phyloP scores from a whole-genome alignment of 2,888 invertebrate species.

The Diplolepis rosae region DNA sequence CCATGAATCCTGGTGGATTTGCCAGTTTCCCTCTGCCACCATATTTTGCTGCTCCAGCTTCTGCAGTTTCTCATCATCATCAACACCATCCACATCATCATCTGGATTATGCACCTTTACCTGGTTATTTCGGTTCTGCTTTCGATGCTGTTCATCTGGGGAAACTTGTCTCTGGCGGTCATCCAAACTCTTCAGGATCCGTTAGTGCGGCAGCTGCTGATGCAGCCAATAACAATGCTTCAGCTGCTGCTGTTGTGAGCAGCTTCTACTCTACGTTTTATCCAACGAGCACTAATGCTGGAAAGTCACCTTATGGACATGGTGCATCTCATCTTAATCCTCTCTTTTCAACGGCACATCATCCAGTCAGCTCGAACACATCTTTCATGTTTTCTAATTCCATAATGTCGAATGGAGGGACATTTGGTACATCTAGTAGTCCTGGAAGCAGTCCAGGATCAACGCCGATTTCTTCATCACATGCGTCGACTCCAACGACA shows the following conservation, averaged over 20 bases:
- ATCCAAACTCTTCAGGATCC: conserved; percentile 73
- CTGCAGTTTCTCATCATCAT: conserved; percentile 73
- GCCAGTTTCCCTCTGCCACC: conserved; percentile 79
- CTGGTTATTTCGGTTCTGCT: conserved; percentile 85
- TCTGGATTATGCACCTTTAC: conserved; percentile 80
- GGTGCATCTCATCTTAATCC: conserved; percentile 50
- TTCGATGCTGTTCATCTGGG: conserved; percentile 81
- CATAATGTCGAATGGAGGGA: conserved; percentile 41
- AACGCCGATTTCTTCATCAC: conserved; percentile 58
- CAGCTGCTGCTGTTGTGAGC: conserved; percentile 78
- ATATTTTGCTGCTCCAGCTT: conserved; percentile 79
- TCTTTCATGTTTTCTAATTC: conserved; percentile 72
- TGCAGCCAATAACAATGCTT: conserved; percentile 74
- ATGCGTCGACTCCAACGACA: conserved; percentile 72
- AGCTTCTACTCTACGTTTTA: conserved; percentile 83
- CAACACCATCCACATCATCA: conserved; percentile 67
- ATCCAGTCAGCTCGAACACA: conserved; percentile 75
- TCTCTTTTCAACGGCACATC: conserved; percentile 50
- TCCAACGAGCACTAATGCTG: conserved; percentile 75
- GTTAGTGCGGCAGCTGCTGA: conserved; percentile 72
- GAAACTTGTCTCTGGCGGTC: conserved; percentile 75
- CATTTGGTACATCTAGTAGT: conserved; percentile 48
- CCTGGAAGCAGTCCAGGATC: conserved; percentile 61
- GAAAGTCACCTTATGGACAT: conserved; percentile 73
- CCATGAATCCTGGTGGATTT: conserved; percentile 73